Conservation (phyloP, 2,888 invertebrate species). For the Chalcis sispes region DNA sequence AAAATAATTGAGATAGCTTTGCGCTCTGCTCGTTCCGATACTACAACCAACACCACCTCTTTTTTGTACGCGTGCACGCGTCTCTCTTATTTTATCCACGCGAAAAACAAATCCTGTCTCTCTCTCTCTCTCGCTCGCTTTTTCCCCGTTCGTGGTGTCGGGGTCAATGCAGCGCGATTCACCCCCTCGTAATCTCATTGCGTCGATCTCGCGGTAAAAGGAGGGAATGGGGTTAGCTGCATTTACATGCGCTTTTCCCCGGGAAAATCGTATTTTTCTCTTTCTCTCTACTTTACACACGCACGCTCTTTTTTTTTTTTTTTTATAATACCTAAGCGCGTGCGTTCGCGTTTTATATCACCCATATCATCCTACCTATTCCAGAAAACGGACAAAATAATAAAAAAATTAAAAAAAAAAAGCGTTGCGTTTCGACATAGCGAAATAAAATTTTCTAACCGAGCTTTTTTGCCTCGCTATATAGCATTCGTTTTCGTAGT, state of each 20-base stretch:
- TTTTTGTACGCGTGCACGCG: no score
- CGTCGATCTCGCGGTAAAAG: slow-evolving; percentile 43
- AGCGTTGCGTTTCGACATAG: background rate
- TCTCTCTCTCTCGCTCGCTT: no score
- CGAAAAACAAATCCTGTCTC: no score
- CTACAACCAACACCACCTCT: no score
- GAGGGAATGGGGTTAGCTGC: no score
- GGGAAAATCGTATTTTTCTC: slow-evolving; percentile 33
- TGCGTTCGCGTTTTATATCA: slow-evolving; percentile 12
- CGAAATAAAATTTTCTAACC: slow-evolving; percentile 37
- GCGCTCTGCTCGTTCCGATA: no score
- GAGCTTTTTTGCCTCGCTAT: background rate
- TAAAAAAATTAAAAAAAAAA: no score
- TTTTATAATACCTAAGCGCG: slow-evolving; percentile 12
- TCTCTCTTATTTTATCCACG: no score
- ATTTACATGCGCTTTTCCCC: slow-evolving; percentile 36
- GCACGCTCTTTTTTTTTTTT: slow-evolving; percentile 24
- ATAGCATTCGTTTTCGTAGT: background rate
- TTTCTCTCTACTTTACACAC: background rate
- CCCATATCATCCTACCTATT: slow-evolving; percentile 18
- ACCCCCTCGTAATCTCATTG: slow-evolving; percentile 45
- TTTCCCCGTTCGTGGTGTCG: no score
- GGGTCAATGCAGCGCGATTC: slow-evolving; percentile 19
- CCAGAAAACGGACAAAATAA: background rate
- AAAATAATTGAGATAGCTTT: slow-evolving; percentile 52